These are phyloP conservation scores for Notarius quadriscutis DNA, from an alignment of 2,113 vertebrate genomes.

Conservation along the genomic window DNA sequence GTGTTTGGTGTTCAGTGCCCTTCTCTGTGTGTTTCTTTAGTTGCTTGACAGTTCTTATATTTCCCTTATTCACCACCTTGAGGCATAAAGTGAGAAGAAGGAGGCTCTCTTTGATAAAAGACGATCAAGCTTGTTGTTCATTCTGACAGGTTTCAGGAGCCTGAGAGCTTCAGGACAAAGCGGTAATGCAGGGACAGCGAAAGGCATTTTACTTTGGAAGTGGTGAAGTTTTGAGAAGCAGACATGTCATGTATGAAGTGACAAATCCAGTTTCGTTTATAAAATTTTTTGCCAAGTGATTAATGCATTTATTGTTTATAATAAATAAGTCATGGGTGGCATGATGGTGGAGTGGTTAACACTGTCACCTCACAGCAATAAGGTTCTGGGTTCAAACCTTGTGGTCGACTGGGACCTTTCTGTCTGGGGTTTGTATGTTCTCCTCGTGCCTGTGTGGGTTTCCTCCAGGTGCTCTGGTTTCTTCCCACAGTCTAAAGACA, in stretches of 20 bases:
- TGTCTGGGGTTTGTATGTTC: too few relatives aligned
- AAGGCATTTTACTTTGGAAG: not conserved
- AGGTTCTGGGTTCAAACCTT: too few relatives aligned
- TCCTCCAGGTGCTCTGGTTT: too few relatives aligned
- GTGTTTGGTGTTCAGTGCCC: not conserved
- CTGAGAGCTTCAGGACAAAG: constrained; percentile 6
- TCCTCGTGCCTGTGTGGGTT: too few relatives aligned
- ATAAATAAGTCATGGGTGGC: not conserved
- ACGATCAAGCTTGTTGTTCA: constrained; percentile 4
- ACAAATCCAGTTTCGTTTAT: not conserved
- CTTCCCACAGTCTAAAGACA: too few relatives aligned
- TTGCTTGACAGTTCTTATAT: constrained; percentile 7
- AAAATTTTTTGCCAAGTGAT: not conserved
- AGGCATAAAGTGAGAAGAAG: constrained; percentile 23
- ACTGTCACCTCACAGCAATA: too few relatives aligned
- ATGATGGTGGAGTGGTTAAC: too few relatives aligned
- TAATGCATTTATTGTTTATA: not conserved
- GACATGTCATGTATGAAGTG: not conserved
- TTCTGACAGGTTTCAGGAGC: constrained; percentile 29
- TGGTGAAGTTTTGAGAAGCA: not conserved
- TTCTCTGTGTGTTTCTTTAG: not conserved
- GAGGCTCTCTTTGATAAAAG: constrained; percentile 16
- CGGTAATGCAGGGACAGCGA: not conserved
- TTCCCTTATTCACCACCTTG: constrained; percentile 2
- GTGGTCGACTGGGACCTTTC: too few relatives aligned